Percentiles rank a stretch among this genome's conserved stretches.
Conservation (phyloP, 2,888 invertebrate species). For the Sialis lutaria region DNA sequence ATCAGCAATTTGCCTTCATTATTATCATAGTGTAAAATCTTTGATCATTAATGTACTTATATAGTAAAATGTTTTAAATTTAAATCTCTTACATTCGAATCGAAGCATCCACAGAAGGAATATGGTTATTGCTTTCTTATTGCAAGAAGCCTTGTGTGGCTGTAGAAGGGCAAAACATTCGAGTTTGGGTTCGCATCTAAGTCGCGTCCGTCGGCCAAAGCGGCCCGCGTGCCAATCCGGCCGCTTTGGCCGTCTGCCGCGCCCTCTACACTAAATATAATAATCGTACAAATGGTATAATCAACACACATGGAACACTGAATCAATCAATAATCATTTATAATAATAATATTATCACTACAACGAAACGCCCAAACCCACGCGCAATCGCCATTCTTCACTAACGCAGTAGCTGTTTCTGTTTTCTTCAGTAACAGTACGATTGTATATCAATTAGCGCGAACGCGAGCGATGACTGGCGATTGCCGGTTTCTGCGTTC, state of each 20-base stretch:
- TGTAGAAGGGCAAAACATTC: conserved; percentile 5
- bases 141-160: conserved; percentile 27
- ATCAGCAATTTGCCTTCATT: conserved; percentile 24
- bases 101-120: conserved; percentile 33
- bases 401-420: too few relatives aligned
- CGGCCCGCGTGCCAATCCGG: conserved; percentile 9
- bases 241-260: conserved; percentile 20
- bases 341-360: too few relatives aligned
- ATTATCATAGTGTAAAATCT: conserved; percentile 31
- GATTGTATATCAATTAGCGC: background rate
- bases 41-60: conserved; percentile 29
- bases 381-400: too few relatives aligned
- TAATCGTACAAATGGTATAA: conserved; percentile 4
- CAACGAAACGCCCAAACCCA: too few relatives aligned
- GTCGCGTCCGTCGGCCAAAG: conserved; percentile 1
- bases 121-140: conserved; percentile 36
- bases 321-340: background rate
- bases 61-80: conserved; percentile 10
- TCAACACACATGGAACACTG: conserved; percentile 1
- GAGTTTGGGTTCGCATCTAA: conserved; percentile 9
- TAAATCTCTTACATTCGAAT: conserved; percentile 28
- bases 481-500: background rate
- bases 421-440: too few relatives aligned
- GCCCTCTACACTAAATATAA: conserved; percentile 19
- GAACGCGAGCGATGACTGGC: background rate